These are phyloP conservation scores for Urosaurus nigricauda DNA, from an alignment of 2,797 vertebrate genomes.

Conservation along the genomic window DNA sequence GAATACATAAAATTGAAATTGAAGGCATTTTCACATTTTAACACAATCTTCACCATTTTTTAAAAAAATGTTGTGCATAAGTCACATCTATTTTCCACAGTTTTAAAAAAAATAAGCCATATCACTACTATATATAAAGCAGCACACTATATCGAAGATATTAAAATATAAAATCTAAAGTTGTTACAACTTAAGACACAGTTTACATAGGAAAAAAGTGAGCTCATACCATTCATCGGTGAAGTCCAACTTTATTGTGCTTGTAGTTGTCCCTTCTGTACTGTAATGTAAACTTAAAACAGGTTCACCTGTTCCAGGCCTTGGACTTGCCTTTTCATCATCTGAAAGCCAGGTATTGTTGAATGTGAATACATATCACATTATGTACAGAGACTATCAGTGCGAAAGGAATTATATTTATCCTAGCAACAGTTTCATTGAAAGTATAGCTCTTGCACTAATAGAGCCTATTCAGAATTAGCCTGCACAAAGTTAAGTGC, in stretches of 20 bases:
- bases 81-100: neutral
- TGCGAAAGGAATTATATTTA: slow-evolving; percentile 32
- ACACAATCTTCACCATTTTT: neutral
- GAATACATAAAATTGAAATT: neutral
- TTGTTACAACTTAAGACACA: neutral
- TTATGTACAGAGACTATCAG: neutral
- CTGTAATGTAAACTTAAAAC: slow-evolving; percentile 97
- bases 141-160: slow-evolving; percentile 3
- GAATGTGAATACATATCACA: slow-evolving; percentile 67
- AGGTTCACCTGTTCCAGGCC: slow-evolving; percentile 87
- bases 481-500: slow-evolving; percentile 48
- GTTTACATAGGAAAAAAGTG: slow-evolving; percentile 27
- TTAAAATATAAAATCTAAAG: neutral
- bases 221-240: slow-evolving; percentile 95
- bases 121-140: neutral
- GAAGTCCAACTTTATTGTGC: slow-evolving; percentile 98
- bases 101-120: neutral
- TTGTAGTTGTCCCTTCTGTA: slow-evolving; percentile 97
- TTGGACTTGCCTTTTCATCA: slow-evolving; percentile 79
- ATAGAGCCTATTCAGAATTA: slow-evolving; percentile 21
- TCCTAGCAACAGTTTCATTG: slow-evolving; percentile 27
- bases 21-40: neutral
- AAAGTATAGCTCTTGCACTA: slow-evolving; percentile 2
- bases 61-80: neutral
- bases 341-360: slow-evolving; percentile 78